Evolutionary conservation across 1,140 invertebrate genomes (phyloP), one percentile per base, ranked within the genome.

Genomic region (Bombus superbus): DNA sequence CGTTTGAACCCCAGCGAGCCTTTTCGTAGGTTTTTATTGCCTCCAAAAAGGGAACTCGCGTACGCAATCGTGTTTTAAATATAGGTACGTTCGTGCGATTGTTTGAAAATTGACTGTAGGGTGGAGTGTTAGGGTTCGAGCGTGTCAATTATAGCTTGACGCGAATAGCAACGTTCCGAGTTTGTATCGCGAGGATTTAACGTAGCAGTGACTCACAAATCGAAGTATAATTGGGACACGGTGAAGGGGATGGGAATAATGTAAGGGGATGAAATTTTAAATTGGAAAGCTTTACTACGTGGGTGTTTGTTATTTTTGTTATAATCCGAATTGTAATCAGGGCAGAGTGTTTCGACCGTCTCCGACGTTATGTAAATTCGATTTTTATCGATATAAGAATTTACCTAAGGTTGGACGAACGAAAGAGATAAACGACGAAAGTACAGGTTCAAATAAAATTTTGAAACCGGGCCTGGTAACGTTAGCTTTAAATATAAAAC

Each of bases 271-370:
- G 59, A 0, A 62, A n/a, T 28, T n/a, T 62, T 28, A 28, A 10
- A 28, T 11, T 28, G 9, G 0, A 0, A 59, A 1, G 9, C 28
- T 59, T 59, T n/a, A 28, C 1, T 59, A 2, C 0, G 3, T 28
- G 11, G 10, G 1, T n/a, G 10, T 28, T 59, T 25, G 3, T 62
- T 62, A n/a, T 13, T n/a, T n/a, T 22, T 53, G 0, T 18, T 53
- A 2, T 53, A 0, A 53, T 53, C 18, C 22, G 18, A 53, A 22
- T 53, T 22, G 22, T 22, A 53, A 22, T 1, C 47, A 22, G 47
- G 47, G 0, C 18, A 22, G 47, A 53, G 47, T 22, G 18, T 53
- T 1, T 53, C 47, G 5, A 22, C 6, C 8, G 6, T 22, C 22
- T 8, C 18, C 8, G 22, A 53, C 18, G 6, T 53, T 53, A 53